Percentiles rank a stretch among this genome's conserved stretches.
Evolutionary conservation across 2,113 vertebrate species (phyloP).

Genomic region (Neotoma lepida): DNA sequence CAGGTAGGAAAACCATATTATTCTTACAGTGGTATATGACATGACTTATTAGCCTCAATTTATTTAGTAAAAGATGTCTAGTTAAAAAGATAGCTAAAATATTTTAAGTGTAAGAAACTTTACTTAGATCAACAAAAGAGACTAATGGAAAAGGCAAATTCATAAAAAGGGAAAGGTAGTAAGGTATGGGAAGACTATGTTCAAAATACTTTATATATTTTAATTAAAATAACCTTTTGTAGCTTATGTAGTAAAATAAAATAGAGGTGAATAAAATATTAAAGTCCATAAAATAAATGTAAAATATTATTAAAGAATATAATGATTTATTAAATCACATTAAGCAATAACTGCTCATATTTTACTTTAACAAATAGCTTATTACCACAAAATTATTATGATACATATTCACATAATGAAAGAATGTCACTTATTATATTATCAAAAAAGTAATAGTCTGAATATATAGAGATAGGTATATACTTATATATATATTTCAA

Average conservation of each 20-base stretch:
- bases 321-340: not conserved
- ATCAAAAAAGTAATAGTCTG: too few relatives aligned
- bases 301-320: constrained; percentile 19
- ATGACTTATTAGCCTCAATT: not conserved
- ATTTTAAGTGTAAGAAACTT: not conserved
- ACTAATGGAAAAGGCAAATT: not conserved
- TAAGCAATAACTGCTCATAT: not conserved
- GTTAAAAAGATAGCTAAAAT: not conserved
- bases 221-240: not conserved
- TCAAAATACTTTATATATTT: not conserved
- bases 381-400: not conserved
- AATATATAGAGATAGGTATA: too few relatives aligned
- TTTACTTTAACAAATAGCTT: constrained; percentile 28
- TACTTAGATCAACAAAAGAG: not conserved
- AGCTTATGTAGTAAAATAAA: not conserved
- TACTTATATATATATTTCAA: too few relatives aligned
- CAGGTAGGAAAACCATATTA: not conserved
- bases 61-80: not conserved
- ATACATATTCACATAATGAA: not conserved
- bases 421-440: too few relatives aligned
- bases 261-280: not conserved
- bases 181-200: not conserved
- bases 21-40: too few relatives aligned
- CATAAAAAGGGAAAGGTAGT: not conserved
- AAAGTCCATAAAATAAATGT: not conserved